A percentile compares a stretch with the other conserved stretches of the same genome.
Conservation (phyloP, 2,113 vertebrate genomes). For the Conger conger region DNA sequence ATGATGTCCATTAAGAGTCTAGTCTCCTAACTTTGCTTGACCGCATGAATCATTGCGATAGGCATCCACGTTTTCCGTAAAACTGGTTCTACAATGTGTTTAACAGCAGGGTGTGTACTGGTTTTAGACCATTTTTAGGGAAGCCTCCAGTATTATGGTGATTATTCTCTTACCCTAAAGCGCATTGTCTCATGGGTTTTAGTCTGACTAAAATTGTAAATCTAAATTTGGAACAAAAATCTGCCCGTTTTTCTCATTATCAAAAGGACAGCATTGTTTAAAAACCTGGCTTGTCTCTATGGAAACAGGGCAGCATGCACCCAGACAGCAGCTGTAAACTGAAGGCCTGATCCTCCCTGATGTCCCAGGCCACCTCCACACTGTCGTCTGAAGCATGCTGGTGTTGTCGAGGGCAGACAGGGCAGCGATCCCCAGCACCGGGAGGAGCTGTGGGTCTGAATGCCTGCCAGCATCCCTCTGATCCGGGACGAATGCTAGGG, state of each 20-base stretch:
- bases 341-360: background rate
- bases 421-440: background rate
- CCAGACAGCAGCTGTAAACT: background rate
- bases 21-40: too few species aligned
- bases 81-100: background rate
- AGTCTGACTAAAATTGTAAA: background rate
- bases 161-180: background rate
- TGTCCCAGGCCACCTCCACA: background rate
- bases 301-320: background rate
- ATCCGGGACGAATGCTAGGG: background rate
- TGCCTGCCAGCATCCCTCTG: background rate
- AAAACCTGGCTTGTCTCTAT: background rate
- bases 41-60: background rate
- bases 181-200: background rate
- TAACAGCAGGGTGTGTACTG: background rate
- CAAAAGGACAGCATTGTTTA: background rate
- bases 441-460: background rate
- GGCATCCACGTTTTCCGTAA: background rate
- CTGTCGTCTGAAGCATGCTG: background rate
- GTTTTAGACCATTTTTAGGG: background rate
- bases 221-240: background rate
- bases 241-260: background rate
- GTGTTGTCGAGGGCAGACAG: background rate
- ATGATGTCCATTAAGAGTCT: background rate
- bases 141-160: background rate